Conservation (phyloP, 2,797 vertebrate genomes). For the Myotis daubentonii region DNA sequence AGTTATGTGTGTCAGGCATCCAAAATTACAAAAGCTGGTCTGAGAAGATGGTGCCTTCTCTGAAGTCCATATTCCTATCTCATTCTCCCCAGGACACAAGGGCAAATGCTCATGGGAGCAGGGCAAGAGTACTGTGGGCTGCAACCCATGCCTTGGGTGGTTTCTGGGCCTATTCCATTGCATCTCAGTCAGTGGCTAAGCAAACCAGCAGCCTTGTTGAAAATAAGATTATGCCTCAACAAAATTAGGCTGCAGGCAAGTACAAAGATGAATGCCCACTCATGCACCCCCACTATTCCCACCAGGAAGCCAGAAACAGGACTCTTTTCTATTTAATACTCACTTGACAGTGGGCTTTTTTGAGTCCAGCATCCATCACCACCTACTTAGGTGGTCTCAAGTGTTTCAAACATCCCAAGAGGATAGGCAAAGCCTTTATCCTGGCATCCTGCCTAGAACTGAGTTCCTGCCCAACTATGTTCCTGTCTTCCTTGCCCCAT, state of each 20-base stretch:
- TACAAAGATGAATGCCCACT: background rate
- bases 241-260: background rate
- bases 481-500: background rate
- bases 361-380: background rate
- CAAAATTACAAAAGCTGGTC: background rate
- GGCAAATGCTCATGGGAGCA: background rate
- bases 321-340: background rate
- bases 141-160: background rate
- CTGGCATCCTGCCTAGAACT: background rate
- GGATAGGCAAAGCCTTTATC: background rate
- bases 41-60: background rate
- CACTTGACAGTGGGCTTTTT: background rate
- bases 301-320: background rate
- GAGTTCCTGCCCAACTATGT: background rate
- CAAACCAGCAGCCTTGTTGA: background rate
- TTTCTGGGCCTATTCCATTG: background rate
- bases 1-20: background rate
- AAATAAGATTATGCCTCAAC: constrained; percentile 6
- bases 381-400: background rate
- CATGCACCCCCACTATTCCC: background rate
- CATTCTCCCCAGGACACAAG: background rate
- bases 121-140: background rate
- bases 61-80: background rate
- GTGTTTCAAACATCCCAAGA: background rate
- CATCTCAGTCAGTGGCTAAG: background rate